Evolutionary conservation across 2,888 invertebrate genomes (phyloP).

Genomic region (Tinea pellionella): DNA sequence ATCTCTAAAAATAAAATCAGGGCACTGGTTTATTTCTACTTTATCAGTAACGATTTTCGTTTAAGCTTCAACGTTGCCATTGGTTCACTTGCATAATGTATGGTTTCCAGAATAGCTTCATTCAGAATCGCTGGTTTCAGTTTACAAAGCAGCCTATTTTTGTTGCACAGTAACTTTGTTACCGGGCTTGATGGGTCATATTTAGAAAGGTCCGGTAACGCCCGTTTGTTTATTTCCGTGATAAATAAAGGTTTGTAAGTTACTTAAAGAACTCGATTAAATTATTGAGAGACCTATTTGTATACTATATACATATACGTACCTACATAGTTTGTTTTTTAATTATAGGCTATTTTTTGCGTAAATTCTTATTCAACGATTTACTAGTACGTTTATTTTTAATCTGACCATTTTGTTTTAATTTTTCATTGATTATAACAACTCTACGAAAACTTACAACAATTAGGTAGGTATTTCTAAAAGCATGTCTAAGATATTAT

Average conservation of each 20-base stretch:
- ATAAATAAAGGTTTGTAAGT: not conserved
- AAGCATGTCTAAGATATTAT: no score
- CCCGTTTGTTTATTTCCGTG: not conserved
- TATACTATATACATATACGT: no score
- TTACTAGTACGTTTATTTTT: no score
- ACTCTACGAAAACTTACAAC: no score
- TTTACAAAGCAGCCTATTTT: constrained; percentile 20
- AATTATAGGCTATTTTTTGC: no score
- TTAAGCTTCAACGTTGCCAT: constrained; percentile 39
- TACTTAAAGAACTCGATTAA: not conserved
- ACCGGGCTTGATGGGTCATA: not conserved
- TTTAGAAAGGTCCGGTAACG: not conserved
- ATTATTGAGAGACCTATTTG: not conserved
- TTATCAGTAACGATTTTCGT: constrained; percentile 52
- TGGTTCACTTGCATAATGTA: constrained; percentile 54
- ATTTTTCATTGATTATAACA: no score
- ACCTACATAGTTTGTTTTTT: no score
- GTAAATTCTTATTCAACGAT: no score
- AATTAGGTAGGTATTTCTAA: no score
- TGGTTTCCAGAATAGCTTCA: constrained; percentile 53
- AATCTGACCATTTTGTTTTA: no score
- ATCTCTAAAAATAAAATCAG: not conserved
- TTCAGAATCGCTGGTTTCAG: constrained; percentile 25
- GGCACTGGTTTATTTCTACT: not conserved
- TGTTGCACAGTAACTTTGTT: constrained; percentile 1